phyloP scores from a whole-genome alignment of 2,888 invertebrate genomes.

The Poecilobothrus nobilitatus region DNA sequence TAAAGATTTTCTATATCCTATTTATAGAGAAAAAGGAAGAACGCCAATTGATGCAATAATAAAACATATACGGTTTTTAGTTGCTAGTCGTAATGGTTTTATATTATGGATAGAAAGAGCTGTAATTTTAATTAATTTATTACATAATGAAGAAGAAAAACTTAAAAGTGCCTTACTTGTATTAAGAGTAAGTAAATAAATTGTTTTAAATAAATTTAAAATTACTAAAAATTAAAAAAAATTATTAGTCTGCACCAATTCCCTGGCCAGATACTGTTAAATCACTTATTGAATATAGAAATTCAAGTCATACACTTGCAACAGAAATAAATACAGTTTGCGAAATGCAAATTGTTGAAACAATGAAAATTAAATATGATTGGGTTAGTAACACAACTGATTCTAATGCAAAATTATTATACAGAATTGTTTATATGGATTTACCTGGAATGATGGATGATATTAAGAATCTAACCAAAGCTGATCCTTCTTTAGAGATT shows the following conservation, averaged over 20 bases:
- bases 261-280: slow-evolving; percentile 39
- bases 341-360: slow-evolving; percentile 41
- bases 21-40: slow-evolving; percentile 38
- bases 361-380: slow-evolving; percentile 42
- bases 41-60: slow-evolving; percentile 35
- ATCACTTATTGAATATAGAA: slow-evolving; percentile 36
- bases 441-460: slow-evolving; percentile 41
- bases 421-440: slow-evolving; percentile 39
- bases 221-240: background rate
- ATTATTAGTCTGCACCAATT: slow-evolving; percentile 35
- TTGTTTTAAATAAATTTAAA: background rate
- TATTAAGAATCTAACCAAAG: slow-evolving; percentile 34
- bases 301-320: slow-evolving; percentile 40
- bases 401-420: slow-evolving; percentile 36
- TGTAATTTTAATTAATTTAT: slow-evolving; percentile 35
- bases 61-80: slow-evolving; percentile 37
- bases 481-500: slow-evolving; percentile 34
- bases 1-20: slow-evolving; percentile 39
- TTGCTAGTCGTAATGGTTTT: slow-evolving; percentile 33
- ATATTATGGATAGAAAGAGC: slow-evolving; percentile 40
- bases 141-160: slow-evolving; percentile 42
- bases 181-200: slow-evolving; percentile 28
- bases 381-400: slow-evolving; percentile 38
- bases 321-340: slow-evolving; percentile 38
- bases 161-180: slow-evolving; percentile 37